These are phyloP conservation scores for Metopia argyrocephala DNA, from an alignment of 2,888 invertebrate species.

Conservation along the genomic window DNA sequence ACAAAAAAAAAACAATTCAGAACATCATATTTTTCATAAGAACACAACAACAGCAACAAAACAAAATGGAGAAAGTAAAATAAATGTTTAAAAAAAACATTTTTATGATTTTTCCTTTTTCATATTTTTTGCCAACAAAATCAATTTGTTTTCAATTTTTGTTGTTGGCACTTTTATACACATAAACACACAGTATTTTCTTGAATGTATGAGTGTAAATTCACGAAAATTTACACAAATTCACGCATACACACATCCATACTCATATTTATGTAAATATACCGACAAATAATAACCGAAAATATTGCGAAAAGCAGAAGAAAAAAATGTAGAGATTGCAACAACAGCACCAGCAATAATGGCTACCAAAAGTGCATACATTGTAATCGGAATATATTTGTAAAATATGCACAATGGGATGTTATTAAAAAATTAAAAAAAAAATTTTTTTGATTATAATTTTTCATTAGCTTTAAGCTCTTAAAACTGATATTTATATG, in stretches of 20 bases:
- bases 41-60: neutral
- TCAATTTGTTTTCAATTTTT: constrained; percentile 38
- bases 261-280: neutral
- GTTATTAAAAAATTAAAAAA: neutral
- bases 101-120: neutral
- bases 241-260: neutral
- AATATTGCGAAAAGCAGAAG: neutral
- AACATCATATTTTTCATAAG: neutral
- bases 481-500: no score
- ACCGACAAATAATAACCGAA: neutral
- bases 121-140: constrained; percentile 37
- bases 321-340: neutral
- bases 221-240: neutral
- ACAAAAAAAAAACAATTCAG: neutral
- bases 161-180: neutral
- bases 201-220: neutral
- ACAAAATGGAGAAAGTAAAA: neutral
- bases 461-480: no score
- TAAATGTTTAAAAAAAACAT: neutral
- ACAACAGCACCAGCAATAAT: neutral
- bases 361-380: constrained; percentile 8
- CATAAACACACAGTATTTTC: neutral
- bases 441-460: no score
- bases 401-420: neutral
- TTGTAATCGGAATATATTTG: constrained; percentile 5